Conservation (phyloP, 2,888 invertebrate genomes). For the Pandemis heparana region DNA sequence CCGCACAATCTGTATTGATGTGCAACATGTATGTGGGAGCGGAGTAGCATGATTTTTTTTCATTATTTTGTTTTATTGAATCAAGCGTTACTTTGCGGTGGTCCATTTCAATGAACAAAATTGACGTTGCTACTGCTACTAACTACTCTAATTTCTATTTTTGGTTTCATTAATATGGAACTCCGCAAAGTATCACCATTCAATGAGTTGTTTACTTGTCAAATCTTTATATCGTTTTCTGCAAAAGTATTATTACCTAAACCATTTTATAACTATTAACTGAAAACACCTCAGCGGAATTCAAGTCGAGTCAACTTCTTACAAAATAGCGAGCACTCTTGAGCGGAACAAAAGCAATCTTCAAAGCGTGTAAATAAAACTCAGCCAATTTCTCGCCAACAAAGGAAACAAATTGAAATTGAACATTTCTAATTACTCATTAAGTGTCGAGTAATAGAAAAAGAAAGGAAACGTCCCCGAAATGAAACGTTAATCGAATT, state of each 20-base stretch:
- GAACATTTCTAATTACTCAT: conserved; percentile 50
- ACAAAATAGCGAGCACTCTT: neutral
- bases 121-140: too few species aligned
- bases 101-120: too few species aligned
- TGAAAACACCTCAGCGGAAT: neutral
- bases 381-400: conserved; percentile 27
- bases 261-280: neutral
- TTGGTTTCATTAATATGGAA: too few species aligned
- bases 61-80: too few species aligned
- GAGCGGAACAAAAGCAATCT: conserved; percentile 34
- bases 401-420: conserved; percentile 39
- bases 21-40: too few species aligned
- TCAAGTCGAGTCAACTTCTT: neutral
- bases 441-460: conserved; percentile 46
- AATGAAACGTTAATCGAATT: conserved; percentile 72
- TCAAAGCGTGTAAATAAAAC: conserved; percentile 38
- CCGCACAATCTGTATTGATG: too few species aligned
- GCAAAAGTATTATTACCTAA: neutral
- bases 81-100: too few species aligned
- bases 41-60: too few species aligned
- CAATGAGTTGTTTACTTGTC: too few species aligned
- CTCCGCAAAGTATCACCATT: too few species aligned
- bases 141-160: too few species aligned
- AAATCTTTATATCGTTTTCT: too few species aligned
- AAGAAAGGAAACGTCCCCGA: conserved; percentile 47